phyloP scores from a whole-genome alignment of 2,888 invertebrate genomes.

The Oscheius sp. region DNA sequence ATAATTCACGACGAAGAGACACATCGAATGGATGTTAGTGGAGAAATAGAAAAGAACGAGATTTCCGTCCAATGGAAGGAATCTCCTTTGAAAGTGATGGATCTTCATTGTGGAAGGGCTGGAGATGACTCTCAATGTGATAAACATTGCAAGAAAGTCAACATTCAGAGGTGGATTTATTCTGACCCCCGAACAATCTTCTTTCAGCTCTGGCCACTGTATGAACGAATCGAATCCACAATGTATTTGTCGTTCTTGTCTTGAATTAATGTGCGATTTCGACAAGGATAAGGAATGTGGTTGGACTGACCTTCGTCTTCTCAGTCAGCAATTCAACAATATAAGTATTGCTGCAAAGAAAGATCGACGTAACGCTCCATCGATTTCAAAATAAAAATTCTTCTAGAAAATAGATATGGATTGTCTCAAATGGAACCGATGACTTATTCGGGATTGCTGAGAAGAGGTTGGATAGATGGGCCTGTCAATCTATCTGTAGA shows the following conservation, averaged over 20 bases:
- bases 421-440: constrained; percentile 47
- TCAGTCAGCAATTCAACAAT: constrained; percentile 54
- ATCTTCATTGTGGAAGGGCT: constrained; percentile 6
- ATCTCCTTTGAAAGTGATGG: neutral
- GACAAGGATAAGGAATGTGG: constrained; percentile 35
- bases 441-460: constrained; percentile 51
- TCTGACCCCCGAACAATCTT: too few species aligned
- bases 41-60: constrained; percentile 11
- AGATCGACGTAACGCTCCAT: constrained; percentile 48
- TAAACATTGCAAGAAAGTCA: constrained; percentile 17
- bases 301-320: constrained; percentile 52
- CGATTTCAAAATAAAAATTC: too few species aligned
- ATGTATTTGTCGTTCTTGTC: constrained; percentile 32
- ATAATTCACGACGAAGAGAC: neutral
- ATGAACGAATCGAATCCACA: neutral
- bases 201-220: constrained; percentile 26
- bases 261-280: constrained; percentile 35
- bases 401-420: constrained; percentile 56
- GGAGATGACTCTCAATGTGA: constrained; percentile 18
- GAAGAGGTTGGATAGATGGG: constrained; percentile 32
- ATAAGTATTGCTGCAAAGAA: constrained; percentile 56
- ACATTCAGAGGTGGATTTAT: constrained; percentile 15
- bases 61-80: neutral
- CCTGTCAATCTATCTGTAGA: constrained; percentile 55
- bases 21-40: neutral